phyloP scores from a whole-genome alignment of 2,888 invertebrate species.

The Tyria jacobaeae region DNA sequence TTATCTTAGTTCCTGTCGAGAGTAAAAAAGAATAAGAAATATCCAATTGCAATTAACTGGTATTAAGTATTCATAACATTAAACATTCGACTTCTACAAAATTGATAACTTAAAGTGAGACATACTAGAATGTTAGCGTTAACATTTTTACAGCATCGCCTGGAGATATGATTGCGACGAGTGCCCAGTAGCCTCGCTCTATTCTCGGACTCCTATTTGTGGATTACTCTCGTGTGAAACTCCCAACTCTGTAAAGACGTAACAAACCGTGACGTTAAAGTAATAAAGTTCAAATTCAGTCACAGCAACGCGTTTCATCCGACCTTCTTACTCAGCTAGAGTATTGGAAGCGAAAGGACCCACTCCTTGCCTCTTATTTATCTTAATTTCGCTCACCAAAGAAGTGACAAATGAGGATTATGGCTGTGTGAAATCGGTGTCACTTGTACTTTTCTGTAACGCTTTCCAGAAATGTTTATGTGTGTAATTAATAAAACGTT shows the following conservation, averaged over 20 bases:
- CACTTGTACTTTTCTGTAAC: constrained; percentile 58
- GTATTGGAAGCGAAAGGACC: constrained; percentile 77
- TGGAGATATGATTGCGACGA: constrained; percentile 79
- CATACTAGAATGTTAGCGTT: constrained; percentile 41
- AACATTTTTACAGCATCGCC: constrained; percentile 63
- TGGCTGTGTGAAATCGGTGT: constrained; percentile 67
- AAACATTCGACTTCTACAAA: background rate
- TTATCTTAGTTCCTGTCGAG: background rate
- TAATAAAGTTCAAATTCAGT: constrained; percentile 64
- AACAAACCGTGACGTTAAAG: constrained; percentile 66
- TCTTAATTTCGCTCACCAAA: constrained; percentile 80
- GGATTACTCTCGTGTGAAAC: constrained; percentile 79
- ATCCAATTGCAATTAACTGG: background rate
- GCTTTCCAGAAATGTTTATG: constrained; percentile 54
- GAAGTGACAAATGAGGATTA: constrained; percentile 79
- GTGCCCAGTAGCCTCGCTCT: constrained; percentile 85
- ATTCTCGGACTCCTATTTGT: constrained; percentile 85
- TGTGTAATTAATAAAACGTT: constrained; percentile 46
- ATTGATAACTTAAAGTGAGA: constrained; percentile 32
- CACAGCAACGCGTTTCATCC: constrained; percentile 41
- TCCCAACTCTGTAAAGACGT: constrained; percentile 59
- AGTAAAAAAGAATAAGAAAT: background rate
- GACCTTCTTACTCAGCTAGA: constrained; percentile 60
- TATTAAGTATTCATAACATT: background rate
- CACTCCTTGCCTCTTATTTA: constrained; percentile 81